These are phyloP conservation scores for Ceratotherium simum DNA, from an alignment of 2,113 vertebrate species.

Conservation along the genomic window DNA sequence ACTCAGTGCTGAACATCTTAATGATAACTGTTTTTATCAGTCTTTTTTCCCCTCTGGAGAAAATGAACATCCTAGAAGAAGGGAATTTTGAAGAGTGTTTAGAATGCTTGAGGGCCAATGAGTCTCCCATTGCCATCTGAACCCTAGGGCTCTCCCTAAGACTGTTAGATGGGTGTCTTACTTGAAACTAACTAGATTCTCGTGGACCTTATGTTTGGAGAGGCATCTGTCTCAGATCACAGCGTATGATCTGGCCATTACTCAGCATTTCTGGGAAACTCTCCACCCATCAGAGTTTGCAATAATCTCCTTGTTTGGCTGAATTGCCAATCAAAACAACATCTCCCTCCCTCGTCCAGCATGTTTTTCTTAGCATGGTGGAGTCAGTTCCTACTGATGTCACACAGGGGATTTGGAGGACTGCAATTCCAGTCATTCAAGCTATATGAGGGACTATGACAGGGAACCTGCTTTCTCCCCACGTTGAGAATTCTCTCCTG, in stretches of 20 bases:
- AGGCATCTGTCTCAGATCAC: constrained; percentile 20
- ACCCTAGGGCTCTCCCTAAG: background rate
- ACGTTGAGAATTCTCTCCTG: background rate
- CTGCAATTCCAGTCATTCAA: background rate
- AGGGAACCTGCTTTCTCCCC: background rate
- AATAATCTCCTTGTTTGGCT: constrained; percentile 38
- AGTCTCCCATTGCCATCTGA: background rate
- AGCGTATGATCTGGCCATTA: constrained; percentile 2
- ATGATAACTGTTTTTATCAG: constrained; percentile 18
- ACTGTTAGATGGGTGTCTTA: background rate
- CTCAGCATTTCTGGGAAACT: constrained; percentile 59
- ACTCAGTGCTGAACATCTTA: background rate
- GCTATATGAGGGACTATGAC: background rate
- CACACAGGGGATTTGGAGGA: background rate
- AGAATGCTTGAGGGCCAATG: background rate
- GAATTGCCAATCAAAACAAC: constrained; percentile 57
- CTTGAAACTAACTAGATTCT: background rate
- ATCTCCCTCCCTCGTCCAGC: background rate
- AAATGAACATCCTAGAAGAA: background rate
- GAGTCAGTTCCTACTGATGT: background rate
- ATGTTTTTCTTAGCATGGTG: background rate
- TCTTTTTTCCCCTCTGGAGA: background rate
- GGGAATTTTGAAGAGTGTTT: background rate
- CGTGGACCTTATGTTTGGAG: constrained; percentile 1
- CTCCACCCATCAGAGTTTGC: constrained; percentile 44